These are phyloP conservation scores for Hippocampus comes DNA, from an alignment of 2,113 vertebrate species.

Conservation along the genomic window DNA sequence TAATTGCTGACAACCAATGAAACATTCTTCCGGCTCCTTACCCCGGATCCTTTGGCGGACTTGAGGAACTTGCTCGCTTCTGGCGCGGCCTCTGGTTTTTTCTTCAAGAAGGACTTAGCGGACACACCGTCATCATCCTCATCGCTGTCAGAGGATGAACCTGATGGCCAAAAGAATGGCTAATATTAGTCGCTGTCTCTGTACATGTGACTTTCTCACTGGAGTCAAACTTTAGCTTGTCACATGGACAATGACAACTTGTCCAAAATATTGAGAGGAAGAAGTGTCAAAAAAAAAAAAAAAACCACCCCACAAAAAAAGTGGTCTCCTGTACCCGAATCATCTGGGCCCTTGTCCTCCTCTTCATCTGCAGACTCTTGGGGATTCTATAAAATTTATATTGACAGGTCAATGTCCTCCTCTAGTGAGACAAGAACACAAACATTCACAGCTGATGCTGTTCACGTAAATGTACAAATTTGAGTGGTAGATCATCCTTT, in stretches of 20 bases:
- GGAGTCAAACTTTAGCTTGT: background rate
- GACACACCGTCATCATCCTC: slow-evolving; percentile 67
- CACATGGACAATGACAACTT: background rate
- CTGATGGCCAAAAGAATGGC: slow-evolving; percentile 17
- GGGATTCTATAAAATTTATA: slow-evolving; percentile 73
- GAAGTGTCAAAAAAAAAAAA: background rate
- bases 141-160: slow-evolving; percentile 69
- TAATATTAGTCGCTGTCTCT: background rate
- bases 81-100: slow-evolving; percentile 71
- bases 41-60: slow-evolving; percentile 72
- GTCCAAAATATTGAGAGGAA: background rate
- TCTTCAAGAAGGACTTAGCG: slow-evolving; percentile 81
- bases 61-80: slow-evolving; percentile 81
- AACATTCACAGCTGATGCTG: too few species aligned
- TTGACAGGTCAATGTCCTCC: background rate
- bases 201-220: background rate
- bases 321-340: slow-evolving; percentile 70
- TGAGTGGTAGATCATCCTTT: background rate
- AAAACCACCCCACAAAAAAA: background rate
- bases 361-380: slow-evolving; percentile 87
- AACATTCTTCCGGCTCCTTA: slow-evolving; percentile 33
- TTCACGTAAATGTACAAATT: too few species aligned
- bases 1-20: background rate
- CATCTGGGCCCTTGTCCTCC: slow-evolving; percentile 81
- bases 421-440: background rate